These are phyloP conservation scores for Oryzias woworae DNA, from an alignment of 2,113 vertebrate species.

Conservation along the genomic window DNA sequence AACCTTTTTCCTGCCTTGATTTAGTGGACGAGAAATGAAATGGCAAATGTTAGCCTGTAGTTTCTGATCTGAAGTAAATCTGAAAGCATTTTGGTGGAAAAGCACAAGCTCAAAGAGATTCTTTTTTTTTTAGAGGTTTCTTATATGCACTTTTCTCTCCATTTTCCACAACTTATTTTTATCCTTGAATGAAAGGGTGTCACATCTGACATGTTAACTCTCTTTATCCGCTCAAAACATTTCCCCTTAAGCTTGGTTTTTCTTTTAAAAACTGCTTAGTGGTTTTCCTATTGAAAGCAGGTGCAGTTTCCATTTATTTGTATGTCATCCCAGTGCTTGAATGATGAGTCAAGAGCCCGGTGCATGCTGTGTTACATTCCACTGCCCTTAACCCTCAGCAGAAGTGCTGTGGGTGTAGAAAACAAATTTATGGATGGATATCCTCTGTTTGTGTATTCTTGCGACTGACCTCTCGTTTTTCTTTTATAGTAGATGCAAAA, in stretches of 20 bases:
- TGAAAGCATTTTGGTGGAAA: conserved; percentile 8
- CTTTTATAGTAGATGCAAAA: neutral
- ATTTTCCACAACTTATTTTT: conserved; percentile 1
- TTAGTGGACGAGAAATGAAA: no score
- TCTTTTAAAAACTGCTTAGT: no score
- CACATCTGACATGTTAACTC: conserved; percentile 12
- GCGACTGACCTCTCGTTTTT: conserved; percentile 6
- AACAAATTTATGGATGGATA: conserved; percentile 19
- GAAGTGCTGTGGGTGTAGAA: conserved; percentile 13
- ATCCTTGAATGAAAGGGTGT: conserved; percentile 1
- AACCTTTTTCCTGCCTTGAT: no score
- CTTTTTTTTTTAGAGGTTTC: neutral
- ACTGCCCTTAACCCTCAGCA: conserved; percentile 1
- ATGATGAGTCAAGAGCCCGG: neutral
- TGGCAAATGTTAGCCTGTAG: neutral
- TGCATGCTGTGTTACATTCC: conserved; percentile 5
- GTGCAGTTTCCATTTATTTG: neutral
- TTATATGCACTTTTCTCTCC: neutral
- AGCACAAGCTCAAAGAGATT: neutral
- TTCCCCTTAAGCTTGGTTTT: neutral
- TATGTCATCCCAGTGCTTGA: conserved; percentile 2
- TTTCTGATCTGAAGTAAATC: conserved; percentile 1
- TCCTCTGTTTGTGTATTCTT: conserved; percentile 9
- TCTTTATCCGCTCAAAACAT: neutral
- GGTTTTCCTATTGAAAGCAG: neutral